Conservation (phyloP, 2,113 vertebrate genomes). For the Zeus faber region DNA sequence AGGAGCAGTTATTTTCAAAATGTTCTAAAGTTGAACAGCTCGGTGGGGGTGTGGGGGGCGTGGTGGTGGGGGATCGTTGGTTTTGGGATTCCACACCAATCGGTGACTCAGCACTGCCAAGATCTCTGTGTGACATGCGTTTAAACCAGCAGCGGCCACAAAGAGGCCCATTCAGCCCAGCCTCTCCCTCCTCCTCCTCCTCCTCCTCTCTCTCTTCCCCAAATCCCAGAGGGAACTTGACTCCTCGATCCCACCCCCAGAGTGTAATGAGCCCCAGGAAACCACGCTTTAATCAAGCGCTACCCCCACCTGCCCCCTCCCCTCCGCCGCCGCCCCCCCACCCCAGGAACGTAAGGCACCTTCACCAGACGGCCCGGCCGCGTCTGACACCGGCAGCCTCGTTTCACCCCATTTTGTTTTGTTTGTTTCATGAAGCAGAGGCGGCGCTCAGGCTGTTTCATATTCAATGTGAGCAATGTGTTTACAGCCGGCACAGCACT, state of each 20-base stretch:
- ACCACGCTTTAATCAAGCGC: conserved; percentile 31
- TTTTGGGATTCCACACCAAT: conserved; percentile 18
- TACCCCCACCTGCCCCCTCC: conserved; percentile 2
- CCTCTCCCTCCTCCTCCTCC: conserved; percentile 23
- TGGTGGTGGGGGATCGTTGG: conserved; percentile 21
- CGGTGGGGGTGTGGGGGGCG: conserved; percentile 22
- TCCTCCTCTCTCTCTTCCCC: conserved; percentile 16
- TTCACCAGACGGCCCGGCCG: conserved; percentile 36
- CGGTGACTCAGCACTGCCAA: conserved; percentile 60
- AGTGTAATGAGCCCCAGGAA: conserved; percentile 56
- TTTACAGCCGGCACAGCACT: no score
- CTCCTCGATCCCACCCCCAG: conserved; percentile 42
- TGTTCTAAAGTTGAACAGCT: background rate
- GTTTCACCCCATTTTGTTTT: no score
- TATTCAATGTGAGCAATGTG: no score
- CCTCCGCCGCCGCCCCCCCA: background rate
- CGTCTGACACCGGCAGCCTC: conserved; percentile 25
- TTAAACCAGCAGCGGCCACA: conserved; percentile 64
- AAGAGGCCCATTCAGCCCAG: conserved; percentile 59
- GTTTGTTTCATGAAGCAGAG: no score
- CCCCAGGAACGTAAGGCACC: conserved; percentile 37
- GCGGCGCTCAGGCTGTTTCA: no score
- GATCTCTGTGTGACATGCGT: conserved; percentile 60
- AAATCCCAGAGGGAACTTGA: conserved; percentile 63
- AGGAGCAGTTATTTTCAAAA: no score